A percentile compares a stretch with the other conserved stretches of the same genome.
These are phyloP conservation scores for Gambusia yucatana DNA, from an alignment of 2,797 vertebrate genomes.

Conservation along the genomic window DNA sequence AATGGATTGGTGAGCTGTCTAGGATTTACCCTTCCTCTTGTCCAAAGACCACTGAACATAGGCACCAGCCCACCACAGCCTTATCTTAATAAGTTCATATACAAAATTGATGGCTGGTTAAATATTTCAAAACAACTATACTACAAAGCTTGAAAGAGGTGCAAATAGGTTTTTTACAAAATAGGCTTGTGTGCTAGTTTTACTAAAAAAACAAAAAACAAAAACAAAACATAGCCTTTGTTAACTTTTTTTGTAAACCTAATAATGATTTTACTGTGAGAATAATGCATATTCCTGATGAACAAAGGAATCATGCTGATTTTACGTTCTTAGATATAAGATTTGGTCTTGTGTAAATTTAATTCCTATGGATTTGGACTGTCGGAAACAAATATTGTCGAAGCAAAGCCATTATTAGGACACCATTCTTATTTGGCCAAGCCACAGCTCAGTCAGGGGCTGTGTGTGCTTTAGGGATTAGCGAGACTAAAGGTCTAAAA, in stretches of 20 bases:
- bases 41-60: neutral
- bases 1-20: neutral
- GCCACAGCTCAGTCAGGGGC: slow-evolving; percentile 48
- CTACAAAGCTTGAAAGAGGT: neutral
- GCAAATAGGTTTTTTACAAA: neutral
- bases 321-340: slow-evolving; percentile 6
- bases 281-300: neutral
- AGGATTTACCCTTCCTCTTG: neutral
- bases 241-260: neutral
- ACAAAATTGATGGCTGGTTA: neutral
- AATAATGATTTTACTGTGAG: neutral
- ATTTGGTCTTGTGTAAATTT: slow-evolving; percentile 14
- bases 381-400: slow-evolving; percentile 10
- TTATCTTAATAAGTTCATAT: neutral
- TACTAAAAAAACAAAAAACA: neutral
- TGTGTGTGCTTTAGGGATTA: slow-evolving; percentile 62
- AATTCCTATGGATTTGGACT: slow-evolving; percentile 17
- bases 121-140: neutral
- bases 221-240: neutral
- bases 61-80: neutral
- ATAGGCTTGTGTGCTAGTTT: neutral
- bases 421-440: slow-evolving; percentile 40
- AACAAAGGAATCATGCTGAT: neutral
- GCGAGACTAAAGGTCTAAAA: slow-evolving; percentile 49
- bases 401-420: slow-evolving; percentile 36